Percentiles rank a stretch among this genome's conserved stretches.
Evolutionary conservation across 1,140 invertebrate species (phyloP).

Genomic region (Lepidurus couesii): DNA sequence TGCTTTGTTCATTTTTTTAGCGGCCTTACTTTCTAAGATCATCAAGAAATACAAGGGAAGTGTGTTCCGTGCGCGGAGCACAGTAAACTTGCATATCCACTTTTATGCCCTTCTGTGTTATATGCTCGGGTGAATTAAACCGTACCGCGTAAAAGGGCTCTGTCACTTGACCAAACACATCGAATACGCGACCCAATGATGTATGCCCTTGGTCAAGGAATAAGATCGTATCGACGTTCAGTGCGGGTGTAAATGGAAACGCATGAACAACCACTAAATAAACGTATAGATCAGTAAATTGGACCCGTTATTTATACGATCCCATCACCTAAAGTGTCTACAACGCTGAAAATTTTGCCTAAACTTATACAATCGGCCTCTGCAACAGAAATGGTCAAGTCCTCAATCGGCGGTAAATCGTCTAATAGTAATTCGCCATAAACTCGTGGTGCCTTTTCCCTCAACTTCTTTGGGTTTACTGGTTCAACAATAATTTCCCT

Average conservation of each 20-base stretch:
- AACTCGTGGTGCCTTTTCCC: not conserved
- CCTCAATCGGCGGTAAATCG: conserved; percentile 75
- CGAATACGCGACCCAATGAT: conserved; percentile 73
- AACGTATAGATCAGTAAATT: conserved; percentile 39
- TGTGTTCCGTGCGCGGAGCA: conserved; percentile 66
- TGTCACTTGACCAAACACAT: conserved; percentile 76
- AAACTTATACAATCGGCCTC: conserved; percentile 66
- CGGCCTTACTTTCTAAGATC: conserved; percentile 59
- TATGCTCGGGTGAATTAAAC: conserved; percentile 71
- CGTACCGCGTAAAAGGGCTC: conserved; percentile 74
- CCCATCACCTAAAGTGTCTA: conserved; percentile 62
- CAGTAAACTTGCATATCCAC: conserved; percentile 67
- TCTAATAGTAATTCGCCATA: conserved; percentile 47
- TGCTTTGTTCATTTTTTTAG: conserved; percentile 32
- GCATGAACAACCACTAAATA: conserved; percentile 64
- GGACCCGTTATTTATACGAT: not conserved
- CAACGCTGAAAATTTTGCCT: conserved; percentile 63
- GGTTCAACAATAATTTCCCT: not conserved
- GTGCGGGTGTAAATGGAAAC: conserved; percentile 59
- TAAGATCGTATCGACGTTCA: conserved; percentile 76
- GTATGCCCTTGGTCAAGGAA: conserved; percentile 67
- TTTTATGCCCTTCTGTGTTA: conserved; percentile 56
- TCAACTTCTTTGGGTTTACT: not conserved
- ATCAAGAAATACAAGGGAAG: conserved; percentile 63
- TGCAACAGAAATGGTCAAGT: conserved; percentile 69